Evolutionary conservation across 2,113 vertebrate genomes (phyloP), one percentile per base, ranked within the genome.

Genomic region (Haemorhous mexicanus): DNA sequence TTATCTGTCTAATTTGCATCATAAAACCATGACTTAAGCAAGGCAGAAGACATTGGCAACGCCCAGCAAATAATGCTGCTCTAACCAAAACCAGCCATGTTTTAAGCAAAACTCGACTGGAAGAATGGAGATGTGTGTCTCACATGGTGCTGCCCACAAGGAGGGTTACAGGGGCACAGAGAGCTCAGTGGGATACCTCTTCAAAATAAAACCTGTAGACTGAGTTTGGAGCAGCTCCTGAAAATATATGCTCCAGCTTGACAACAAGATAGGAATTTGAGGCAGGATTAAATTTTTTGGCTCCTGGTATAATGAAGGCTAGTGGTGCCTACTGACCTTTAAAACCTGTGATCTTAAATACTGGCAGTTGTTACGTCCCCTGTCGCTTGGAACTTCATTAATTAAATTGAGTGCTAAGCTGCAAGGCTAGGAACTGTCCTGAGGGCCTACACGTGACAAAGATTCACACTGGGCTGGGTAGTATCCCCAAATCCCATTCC

Each of bases 1-100:
- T 94, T 95, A 93, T 95, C 95, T 93, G 85, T 94, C 95, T 96
- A 94, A 96, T 95, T 97, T 94, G 91, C 92, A 94, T 95, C 39
- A 95, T 86, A 95, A 96, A 95, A 43, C 76, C 5, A 0, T 86
- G 87, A 93, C 82, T 91, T 77, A 63, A 90, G 58, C 59, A 62
- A 89, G 73, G 58, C 84, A 89, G 84, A 93, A 56, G 22, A 61
- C 49, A 16, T 6, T 92, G 92, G 43, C 47, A 46, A 23, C 52
- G 39, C 46, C 44, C 59, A 49, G 75, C 56, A 90, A 86, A 92
- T 70, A 88, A 53, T 43, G 69, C 56, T 53, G 43, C 43, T 77
- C 59, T 90, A 69, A 85, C 68, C 32, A 52, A 94, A 75, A 39
- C 39, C 20, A 35, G 63, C 14, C 35, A 35, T 11, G 35, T 72